Evolutionary conservation across 2,888 invertebrate species (phyloP).

Genomic region (Tromatobia lineatoria): DNA sequence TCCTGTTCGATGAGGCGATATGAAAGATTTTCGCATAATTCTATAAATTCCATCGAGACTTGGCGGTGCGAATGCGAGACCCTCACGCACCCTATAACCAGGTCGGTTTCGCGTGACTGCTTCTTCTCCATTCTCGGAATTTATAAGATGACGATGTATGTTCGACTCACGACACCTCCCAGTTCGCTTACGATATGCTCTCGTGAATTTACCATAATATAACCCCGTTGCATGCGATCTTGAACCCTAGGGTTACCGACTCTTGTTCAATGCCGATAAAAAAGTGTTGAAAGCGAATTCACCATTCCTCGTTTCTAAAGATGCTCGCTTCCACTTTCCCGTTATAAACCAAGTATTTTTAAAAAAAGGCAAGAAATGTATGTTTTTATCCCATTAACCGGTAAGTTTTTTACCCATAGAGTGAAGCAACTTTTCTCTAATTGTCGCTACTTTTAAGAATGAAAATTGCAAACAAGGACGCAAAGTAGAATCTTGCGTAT

Average conservation of each 20-base stretch:
- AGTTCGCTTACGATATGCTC: conserved; percentile 1
- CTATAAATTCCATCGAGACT: conserved; percentile 74
- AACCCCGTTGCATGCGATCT: conserved; percentile 12
- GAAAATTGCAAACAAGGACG: too few relatives aligned
- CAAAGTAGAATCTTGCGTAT: too few relatives aligned
- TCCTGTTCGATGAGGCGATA: conserved; percentile 72
- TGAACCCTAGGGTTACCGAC: neutral
- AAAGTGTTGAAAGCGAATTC: conserved; percentile 10
- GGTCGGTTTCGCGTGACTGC: conserved; percentile 14
- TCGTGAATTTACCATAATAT: conserved; percentile 45
- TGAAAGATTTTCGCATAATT: conserved; percentile 79
- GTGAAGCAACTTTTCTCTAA: too few relatives aligned
- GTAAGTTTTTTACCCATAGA: too few relatives aligned
- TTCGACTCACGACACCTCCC: conserved; percentile 49
- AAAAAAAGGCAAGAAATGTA: too few relatives aligned
- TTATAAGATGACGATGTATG: conserved; percentile 54
- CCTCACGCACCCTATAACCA: conserved; percentile 15
- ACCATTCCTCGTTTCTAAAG: neutral
- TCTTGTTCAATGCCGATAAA: conserved; percentile 20
- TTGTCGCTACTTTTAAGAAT: too few relatives aligned
- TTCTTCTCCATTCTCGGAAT: conserved; percentile 47
- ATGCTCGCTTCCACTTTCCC: too few relatives aligned
- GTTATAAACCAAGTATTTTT: too few relatives aligned
- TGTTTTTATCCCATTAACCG: too few relatives aligned
- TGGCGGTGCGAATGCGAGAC: neutral